These are phyloP conservation scores for Xestia ashworthii DNA, from an alignment of 2,888 invertebrate genomes.

Conservation along the genomic window DNA sequence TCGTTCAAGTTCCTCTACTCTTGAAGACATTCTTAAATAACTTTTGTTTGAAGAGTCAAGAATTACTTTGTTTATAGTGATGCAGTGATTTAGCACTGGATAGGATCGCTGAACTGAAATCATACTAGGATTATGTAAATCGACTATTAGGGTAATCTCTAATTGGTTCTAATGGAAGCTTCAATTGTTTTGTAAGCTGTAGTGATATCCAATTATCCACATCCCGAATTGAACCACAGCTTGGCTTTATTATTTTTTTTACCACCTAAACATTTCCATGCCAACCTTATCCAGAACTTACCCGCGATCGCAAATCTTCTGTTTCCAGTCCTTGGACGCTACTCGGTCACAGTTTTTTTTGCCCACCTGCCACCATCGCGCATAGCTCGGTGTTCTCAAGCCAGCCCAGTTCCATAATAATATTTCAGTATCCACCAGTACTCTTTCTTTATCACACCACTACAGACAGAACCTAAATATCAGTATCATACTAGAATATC, in stretches of 20 bases:
- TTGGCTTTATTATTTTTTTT: too few species aligned
- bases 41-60: neutral
- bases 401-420: neutral
- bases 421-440: neutral
- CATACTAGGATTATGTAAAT: neutral
- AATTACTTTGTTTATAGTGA: neutral
- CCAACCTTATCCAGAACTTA: too few species aligned
- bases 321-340: too few species aligned
- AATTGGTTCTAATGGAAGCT: neutral
- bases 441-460: conserved; percentile 11
- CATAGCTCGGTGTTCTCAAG: neutral
- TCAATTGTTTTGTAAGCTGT: neutral
- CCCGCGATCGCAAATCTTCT: too few species aligned
- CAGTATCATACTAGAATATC: conserved; percentile 9
- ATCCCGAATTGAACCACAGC: neutral
- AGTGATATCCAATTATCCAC: neutral
- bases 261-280: too few species aligned
- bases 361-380: neutral
- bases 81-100: too few species aligned
- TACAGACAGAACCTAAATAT: neutral
- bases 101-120: neutral
- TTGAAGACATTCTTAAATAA: neutral
- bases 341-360: neutral
- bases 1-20: neutral
- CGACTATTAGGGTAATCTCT: neutral